Conservation (phyloP, 1,140 invertebrate genomes). For the Musca vetustissima region DNA sequence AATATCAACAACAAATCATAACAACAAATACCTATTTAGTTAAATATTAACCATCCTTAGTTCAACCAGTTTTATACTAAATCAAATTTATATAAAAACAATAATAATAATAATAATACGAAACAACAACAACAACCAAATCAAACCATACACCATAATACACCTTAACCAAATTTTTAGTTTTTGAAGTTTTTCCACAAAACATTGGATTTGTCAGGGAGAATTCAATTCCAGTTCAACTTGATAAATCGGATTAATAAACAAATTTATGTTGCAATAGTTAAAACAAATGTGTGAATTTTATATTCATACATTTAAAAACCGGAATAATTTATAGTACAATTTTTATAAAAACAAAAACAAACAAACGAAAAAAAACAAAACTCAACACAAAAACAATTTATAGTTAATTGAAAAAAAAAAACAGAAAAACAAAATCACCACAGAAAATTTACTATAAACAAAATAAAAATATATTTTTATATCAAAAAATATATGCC, state of each 20-base stretch:
- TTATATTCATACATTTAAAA: slow-evolving; percentile 26
- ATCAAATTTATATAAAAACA: slow-evolving; percentile 7
- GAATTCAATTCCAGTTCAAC: slow-evolving; percentile 24
- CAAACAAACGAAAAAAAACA: slow-evolving; percentile 15
- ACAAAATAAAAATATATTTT: slow-evolving; percentile 24
- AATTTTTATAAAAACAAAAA: slow-evolving; percentile 53
- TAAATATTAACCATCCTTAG: slow-evolving; percentile 16
- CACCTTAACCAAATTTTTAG: neutral
- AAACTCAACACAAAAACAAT: slow-evolving; percentile 34
- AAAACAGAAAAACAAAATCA: neutral
- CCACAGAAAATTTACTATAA: neutral
- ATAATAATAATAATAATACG: slow-evolving; percentile 7
- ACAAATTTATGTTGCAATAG: slow-evolving; percentile 50
- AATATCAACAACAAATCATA: slow-evolving; percentile 25
- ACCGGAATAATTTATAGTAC: slow-evolving; percentile 58
- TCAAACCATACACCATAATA: too few relatives aligned
- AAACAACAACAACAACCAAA: slow-evolving; percentile 18
- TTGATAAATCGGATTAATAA: slow-evolving; percentile 42
- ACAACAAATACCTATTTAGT: neutral
- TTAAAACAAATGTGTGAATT: slow-evolving; percentile 32
- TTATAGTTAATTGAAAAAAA: slow-evolving; percentile 24
- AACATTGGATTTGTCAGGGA: too few relatives aligned
- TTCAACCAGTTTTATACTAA: slow-evolving; percentile 4
- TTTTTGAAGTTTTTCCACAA: neutral
- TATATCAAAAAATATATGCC: slow-evolving; percentile 24